Base-by-base conservation (phyloP, 2,797 vertebrate genomes). In the Manis crassicaudata region DNA sequence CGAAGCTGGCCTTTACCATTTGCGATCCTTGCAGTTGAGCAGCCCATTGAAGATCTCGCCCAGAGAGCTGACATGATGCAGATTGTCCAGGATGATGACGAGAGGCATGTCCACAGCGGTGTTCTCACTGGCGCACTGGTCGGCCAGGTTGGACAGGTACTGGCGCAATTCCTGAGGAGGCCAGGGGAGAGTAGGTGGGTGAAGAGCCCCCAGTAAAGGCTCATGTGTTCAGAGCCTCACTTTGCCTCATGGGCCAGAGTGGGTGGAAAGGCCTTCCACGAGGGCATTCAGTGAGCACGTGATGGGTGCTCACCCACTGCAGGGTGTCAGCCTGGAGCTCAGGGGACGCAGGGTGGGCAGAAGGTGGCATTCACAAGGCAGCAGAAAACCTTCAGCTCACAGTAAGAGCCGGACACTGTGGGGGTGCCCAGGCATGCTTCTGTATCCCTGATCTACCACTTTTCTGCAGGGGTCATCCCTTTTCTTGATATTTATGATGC, bases 31-130 rank as follows among this genome's bases (percentile, higher is more conserved):
- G 99, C 99, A 99, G 99, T 99, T 99, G 50, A 99, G 99, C 68
- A 99, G 99, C 13, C 99, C 99, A 0, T 99, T 99, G 96, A 99
- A 99, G 98, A 99, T 99, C 98, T 99, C 99, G 72, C 99, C 99
- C 72, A 99, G 98, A 3, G 99, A 99, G 98, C 99, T 99, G 98
- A 99, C 98, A 0, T 99, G 99, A 96, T 99, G 99, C 95, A 99
- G 97, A 98, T 99, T 99, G 97, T 99, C 99, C 98, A 99, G 97
- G 95, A 99, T 99, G 96, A 99, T 99, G 96, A 99, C 99, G 2
- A 99, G 99, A 8, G 99, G 99, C 98, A 99, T 98, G 91, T 99
- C 99, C 29, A 98, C 98, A 0, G 99, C 99, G 0, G 98, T 98
- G 54, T 98, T 98, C 70, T 99, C 99, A 0, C 99, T 99, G 91